Evolutionary conservation across 2,888 invertebrate species (phyloP), one percentile per base, ranked within the genome.

Genomic region (Drosophila gaucha): DNA sequence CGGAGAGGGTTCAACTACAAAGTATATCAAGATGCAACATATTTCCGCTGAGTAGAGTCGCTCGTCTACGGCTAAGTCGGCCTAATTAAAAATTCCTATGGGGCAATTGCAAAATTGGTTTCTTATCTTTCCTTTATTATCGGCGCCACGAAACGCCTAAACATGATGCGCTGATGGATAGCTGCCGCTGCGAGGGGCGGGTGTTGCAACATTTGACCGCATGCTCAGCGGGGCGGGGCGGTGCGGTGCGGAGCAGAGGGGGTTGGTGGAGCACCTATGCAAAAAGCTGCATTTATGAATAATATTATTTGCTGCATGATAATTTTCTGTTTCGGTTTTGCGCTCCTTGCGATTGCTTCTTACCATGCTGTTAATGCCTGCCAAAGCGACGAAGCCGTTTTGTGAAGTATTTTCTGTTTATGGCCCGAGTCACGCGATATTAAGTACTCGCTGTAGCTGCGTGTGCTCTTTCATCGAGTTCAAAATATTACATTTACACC

Each of bases 91-190:
- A 89, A 89, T 89, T 89, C 88, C 78, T 75, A 71, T 69, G 76
- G 78, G 71, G 78, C 88, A 88, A 88, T 89, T 89, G 84, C 88
- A 74, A 89, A 88, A 88, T 88, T 88, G 86, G 89, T 84, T 89
- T 88, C 89, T 88, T 88, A 89, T 88, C 89, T 86, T 67, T 66
- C 31, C 56, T 80, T 89, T 89, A 89, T 89, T 84, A 89, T 88
- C 89, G 72, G 74, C 76, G 79, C 88, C 75, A 78, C 82, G 78
- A 74, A 74, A 82, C 76, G 67, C 69, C 77, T 69, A 62, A 87
- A 71, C 73, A 74, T 89, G 89, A 89, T 89, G 89, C 86, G 80
- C 88, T 88, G 88, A 89, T 80, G 88, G 86, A 88, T 88, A 89
- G 86, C 75, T 88, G 84, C 69, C 66, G 36, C 31, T 24, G 30